Evolutionary conservation across 2,113 vertebrate species (phyloP).

Genomic region (Notechis scutatus): DNA sequence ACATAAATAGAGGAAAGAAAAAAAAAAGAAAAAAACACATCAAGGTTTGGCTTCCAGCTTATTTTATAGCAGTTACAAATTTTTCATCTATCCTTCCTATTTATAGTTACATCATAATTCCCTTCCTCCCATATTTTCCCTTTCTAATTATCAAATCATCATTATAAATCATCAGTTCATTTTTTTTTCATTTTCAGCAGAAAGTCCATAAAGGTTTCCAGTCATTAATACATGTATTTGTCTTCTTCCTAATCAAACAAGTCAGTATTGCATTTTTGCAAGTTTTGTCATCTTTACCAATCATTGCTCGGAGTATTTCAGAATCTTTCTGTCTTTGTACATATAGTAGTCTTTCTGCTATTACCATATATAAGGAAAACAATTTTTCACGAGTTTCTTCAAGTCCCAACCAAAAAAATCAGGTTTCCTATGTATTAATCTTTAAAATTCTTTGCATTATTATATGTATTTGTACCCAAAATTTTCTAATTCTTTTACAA

Average conservation of each 20-base stretch:
- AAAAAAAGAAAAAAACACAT: background rate
- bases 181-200: background rate
- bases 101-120: background rate
- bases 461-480: background rate
- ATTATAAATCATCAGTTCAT: background rate
- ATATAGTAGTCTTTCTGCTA: background rate
- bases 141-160: background rate
- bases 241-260: background rate
- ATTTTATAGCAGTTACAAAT: background rate
- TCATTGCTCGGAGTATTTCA: background rate
- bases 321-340: background rate
- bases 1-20: background rate
- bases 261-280: background rate
- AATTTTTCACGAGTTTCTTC: background rate
- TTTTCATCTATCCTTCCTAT: background rate
- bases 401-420: background rate
- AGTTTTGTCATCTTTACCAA: background rate
- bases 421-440: background rate
- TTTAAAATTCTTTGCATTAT: background rate
- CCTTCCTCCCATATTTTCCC: background rate
- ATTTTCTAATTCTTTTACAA: background rate
- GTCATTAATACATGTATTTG: background rate
- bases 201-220: background rate
- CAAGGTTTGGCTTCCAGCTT: background rate
- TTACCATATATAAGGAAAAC: background rate